phyloP scores from a whole-genome alignment of 1,140 invertebrate species.

The Acyrthosiphon pisum region DNA sequence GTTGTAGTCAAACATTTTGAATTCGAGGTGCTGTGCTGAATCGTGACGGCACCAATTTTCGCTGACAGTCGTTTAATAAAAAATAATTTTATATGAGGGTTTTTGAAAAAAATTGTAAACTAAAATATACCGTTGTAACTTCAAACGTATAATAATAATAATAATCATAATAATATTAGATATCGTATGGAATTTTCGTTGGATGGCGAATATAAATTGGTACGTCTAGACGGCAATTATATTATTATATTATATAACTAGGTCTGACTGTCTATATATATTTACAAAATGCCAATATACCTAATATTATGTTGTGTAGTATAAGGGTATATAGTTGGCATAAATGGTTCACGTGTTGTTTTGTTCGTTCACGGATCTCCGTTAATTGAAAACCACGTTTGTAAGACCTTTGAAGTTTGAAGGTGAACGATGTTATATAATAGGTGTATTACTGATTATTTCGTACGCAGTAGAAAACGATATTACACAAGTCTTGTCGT shows the following conservation, averaged over 20 bases:
- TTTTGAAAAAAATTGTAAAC: background rate
- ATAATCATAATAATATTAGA: background rate
- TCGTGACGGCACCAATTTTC: background rate
- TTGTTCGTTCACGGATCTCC: background rate
- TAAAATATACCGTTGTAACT: background rate
- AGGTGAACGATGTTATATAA: slow-evolving; percentile 3
- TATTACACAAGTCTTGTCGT: background rate
- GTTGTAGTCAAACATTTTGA: too few species aligned
- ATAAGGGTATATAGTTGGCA: background rate
- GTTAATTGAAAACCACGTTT: background rate
- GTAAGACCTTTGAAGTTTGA: background rate
- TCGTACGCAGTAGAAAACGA: background rate
- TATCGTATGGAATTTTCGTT: background rate
- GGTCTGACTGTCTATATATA: background rate
- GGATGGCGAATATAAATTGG: background rate
- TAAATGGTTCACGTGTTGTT: background rate
- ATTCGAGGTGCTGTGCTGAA: too few species aligned
- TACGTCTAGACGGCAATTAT: background rate
- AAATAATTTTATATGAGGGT: background rate
- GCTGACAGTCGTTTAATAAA: background rate
- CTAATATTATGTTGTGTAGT: background rate
- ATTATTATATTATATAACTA: slow-evolving; percentile 10
- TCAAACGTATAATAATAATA: background rate
- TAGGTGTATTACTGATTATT: background rate
- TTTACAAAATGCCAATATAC: background rate